Evolutionary conservation across 2,113 vertebrate species (phyloP).

Genomic region (Sinosuthora webbiana): DNA sequence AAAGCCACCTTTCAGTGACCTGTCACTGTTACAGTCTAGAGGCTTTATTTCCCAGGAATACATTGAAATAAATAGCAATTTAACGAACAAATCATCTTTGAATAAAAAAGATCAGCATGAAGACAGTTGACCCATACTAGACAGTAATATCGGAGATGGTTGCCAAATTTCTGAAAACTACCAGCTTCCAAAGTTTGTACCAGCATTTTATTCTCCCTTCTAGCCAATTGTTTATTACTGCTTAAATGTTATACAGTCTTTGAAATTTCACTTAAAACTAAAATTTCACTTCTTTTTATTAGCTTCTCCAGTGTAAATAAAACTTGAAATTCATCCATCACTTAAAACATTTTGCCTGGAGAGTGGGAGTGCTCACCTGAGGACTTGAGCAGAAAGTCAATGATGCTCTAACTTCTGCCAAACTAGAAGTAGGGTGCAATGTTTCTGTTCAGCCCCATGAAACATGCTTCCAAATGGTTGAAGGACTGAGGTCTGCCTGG

Average conservation of each 20-base stretch:
- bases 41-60: neutral
- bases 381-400: neutral
- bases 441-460: neutral
- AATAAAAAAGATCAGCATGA: neutral
- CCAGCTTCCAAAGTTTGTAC: neutral
- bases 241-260: neutral
- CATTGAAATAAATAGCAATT: neutral
- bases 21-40: neutral
- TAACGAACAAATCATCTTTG: neutral
- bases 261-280: neutral
- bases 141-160: neutral
- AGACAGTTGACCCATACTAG: neutral
- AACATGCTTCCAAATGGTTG: accelerated
- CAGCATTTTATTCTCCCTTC: neutral
- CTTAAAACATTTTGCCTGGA: neutral
- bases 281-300: neutral
- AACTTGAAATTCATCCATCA: neutral
- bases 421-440: neutral
- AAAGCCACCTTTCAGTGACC: neutral
- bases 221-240: neutral
- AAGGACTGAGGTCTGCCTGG: neutral
- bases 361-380: neutral
- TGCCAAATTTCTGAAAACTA: neutral
- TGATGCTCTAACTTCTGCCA: neutral
- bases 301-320: neutral